phyloP scores from a whole-genome alignment of 2,113 vertebrate species.

The Elaphurus davidianus region DNA sequence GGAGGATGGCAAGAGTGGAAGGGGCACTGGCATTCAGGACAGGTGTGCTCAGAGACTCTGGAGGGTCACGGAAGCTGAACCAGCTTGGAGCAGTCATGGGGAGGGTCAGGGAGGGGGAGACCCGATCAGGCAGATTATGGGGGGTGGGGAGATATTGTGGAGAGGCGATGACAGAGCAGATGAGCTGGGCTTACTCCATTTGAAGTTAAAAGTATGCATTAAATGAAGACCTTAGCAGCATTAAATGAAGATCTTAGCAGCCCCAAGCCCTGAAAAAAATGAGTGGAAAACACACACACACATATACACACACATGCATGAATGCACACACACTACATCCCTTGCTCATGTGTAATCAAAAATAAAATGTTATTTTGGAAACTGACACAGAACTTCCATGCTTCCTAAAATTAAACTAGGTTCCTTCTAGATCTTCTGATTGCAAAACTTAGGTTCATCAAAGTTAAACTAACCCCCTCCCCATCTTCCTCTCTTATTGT shows the following conservation, averaged over 20 bases:
- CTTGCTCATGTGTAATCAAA: background rate
- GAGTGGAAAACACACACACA: background rate
- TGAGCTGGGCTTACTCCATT: background rate
- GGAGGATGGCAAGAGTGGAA: background rate
- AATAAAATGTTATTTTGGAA: conserved; percentile 46
- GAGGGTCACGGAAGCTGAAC: background rate
- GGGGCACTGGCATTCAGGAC: no score
- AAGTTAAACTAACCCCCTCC: background rate
- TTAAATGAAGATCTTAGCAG: background rate
- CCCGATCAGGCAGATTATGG: background rate
- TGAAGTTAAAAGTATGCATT: background rate
- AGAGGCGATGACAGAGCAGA: background rate
- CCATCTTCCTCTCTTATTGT: background rate
- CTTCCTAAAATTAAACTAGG: conserved; percentile 25
- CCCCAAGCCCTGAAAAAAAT: background rate
- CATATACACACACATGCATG: background rate
- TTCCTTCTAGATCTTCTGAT: background rate
- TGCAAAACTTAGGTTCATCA: background rate
- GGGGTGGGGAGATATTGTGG: no score
- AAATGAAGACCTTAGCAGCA: background rate
- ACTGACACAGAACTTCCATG: conserved; percentile 7
- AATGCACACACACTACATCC: background rate
- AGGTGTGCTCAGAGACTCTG: background rate
- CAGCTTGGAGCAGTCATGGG: background rate
- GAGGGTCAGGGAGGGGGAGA: background rate